Base-by-base conservation (phyloP, 2,113 vertebrate species). In the Tenebrosternarchus preto region DNA sequence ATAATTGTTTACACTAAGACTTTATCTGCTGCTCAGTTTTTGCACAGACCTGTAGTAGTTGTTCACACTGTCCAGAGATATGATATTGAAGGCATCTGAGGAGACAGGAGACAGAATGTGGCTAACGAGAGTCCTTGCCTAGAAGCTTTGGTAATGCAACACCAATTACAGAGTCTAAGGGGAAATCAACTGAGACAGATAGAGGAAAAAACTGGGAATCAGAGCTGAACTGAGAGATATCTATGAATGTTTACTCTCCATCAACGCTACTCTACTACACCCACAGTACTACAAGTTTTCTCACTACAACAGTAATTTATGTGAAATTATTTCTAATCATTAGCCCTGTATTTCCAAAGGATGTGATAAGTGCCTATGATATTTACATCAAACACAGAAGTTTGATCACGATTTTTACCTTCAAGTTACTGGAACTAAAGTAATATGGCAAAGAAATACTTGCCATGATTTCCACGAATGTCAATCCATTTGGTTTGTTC, bases 401-500 rank as follows among this genome's bases (percentile, higher is more conserved):
- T 43, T 43, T 43, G 5, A 43, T n/a, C n/a, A n/a, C 11, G 6
- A 43, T 7, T 43, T 43, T 43, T 43, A n/a, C 39, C 39, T 8
- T 43, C 39, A 61, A 2, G 59, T 61, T 25, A 61, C 8, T 27
- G 59, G 27, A 12, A 15, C 1, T 61, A 61, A 61, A 20, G 22
- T 6, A 4, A 63, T 16, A 7, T 4, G 25, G 29, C 15, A 63
- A 12, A 29, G 15, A 9, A 7, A 46, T n/a, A 53, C 46, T 90
- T 84, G 98, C 97, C 97, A 74, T 99, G 98, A 91, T 99, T 99
- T 85, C 97, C 97, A 50, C 94, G 96, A 84, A 98, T 95, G 89
- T 99, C 97, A 63, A 99, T 96, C 97, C 98, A 99, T 84, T 92
- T 95, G 0, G 96, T 99, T 90, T 94, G 96, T 87, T 98, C 94